These are phyloP conservation scores for Agonopterix subpropinquella DNA, from an alignment of 2,888 invertebrate species.

Conservation along the genomic window DNA sequence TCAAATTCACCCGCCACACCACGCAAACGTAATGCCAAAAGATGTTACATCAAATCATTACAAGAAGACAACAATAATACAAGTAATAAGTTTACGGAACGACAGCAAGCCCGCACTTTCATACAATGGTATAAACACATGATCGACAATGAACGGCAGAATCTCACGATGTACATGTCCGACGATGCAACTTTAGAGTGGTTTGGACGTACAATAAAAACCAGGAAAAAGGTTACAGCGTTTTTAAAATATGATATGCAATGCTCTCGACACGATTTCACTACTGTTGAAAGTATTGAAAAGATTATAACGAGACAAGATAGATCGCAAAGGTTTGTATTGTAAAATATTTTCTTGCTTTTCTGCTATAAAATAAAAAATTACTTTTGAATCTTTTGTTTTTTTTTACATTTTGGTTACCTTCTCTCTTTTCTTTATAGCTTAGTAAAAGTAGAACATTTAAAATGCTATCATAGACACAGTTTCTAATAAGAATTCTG, in stretches of 20 bases:
- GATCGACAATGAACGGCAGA: constrained; percentile 67
- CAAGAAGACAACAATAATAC: constrained; percentile 40
- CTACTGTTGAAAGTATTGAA: constrained; percentile 56
- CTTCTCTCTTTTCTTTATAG: background rate
- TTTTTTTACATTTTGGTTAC: background rate
- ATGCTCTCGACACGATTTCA: constrained; percentile 67
- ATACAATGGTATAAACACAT: constrained; percentile 63
- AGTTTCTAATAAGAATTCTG: constrained; percentile 5
- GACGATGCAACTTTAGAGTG: constrained; percentile 76
- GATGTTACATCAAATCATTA: constrained; percentile 16
- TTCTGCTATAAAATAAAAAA: background rate
- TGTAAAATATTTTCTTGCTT: background rate
- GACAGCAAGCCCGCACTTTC: constrained; percentile 55
- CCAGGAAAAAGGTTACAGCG: constrained; percentile 71
- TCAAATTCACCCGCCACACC: constrained; percentile 34
- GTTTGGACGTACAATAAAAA: constrained; percentile 78
- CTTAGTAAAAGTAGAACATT: no score
- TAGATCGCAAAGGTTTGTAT: constrained; percentile 41
- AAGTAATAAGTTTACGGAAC: constrained; percentile 30
- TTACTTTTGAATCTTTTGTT: background rate
- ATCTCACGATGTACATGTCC: constrained; percentile 61
- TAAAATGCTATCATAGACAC: no score
- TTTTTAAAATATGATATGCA: constrained; percentile 75
- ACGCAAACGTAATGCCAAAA: constrained; percentile 27
- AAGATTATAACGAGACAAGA: constrained; percentile 44